Conservation (phyloP, 2,113 vertebrate species). For the Bombycilla garrulus region DNA sequence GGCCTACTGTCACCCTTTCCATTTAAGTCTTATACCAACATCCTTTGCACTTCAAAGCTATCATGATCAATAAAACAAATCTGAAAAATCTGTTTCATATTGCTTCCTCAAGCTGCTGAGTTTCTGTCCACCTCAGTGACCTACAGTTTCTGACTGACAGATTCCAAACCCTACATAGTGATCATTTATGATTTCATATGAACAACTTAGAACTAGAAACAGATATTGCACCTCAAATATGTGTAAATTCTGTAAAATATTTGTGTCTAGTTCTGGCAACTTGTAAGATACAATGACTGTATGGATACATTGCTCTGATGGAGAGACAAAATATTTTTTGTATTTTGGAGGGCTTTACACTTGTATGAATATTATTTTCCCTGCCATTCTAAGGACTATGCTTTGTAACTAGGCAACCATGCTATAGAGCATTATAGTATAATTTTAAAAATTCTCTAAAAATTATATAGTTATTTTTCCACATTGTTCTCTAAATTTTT, state of each 20-base stretch:
- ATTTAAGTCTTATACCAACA: background rate
- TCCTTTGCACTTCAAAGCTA: background rate
- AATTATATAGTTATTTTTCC: background rate
- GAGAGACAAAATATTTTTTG: background rate
- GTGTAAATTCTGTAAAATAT: background rate
- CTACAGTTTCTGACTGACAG: background rate
- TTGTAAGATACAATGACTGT: background rate
- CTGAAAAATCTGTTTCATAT: background rate
- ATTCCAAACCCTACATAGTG: background rate
- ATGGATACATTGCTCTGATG: background rate
- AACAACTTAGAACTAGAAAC: background rate
- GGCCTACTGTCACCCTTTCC: background rate
- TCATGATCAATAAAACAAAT: background rate
- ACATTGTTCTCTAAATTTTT: background rate
- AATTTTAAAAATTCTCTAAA: background rate
- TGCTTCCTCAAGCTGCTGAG: background rate
- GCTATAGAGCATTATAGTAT: background rate
- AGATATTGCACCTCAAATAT: background rate
- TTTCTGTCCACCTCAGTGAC: background rate
- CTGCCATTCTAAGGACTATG: background rate
- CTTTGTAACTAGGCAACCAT: constrained; percentile 51
- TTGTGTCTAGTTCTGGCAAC: background rate
- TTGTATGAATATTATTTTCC: background rate
- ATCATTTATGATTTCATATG: background rate
- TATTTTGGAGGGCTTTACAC: background rate